Evolutionary conservation across 1,140 invertebrate species (phyloP).

Genomic region (Geopemphigus sp.): DNA sequence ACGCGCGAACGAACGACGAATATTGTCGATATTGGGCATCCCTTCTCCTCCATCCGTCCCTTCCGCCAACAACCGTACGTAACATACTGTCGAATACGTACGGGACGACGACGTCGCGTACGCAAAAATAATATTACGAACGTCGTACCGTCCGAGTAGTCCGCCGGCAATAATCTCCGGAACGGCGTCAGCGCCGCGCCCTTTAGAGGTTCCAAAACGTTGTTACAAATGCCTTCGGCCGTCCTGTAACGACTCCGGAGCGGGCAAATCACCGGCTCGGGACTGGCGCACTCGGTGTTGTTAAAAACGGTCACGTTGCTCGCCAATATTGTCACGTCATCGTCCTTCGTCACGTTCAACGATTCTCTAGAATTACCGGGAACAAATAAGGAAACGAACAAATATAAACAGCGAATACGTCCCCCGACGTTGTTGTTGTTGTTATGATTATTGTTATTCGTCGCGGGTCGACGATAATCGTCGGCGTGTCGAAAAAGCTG

Average conservation of each 20-base stretch:
- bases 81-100: too few species aligned
- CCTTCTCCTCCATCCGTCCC: too few species aligned
- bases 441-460: too few species aligned
- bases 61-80: too few species aligned
- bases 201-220: slow-evolving; percentile 65
- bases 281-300: slow-evolving; percentile 1
- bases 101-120: too few species aligned
- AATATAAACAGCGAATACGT: too few species aligned
- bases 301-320: slow-evolving; percentile 17
- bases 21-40: too few species aligned
- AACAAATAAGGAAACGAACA: not conserved
- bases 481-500: too few species aligned
- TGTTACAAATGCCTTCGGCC: slow-evolving; percentile 80
- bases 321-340: not conserved
- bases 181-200: slow-evolving; percentile 77
- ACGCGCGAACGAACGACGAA: too few species aligned
- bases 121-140: too few species aligned
- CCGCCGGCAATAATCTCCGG: slow-evolving; percentile 68
- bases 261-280: slow-evolving; percentile 17
- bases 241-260: slow-evolving; percentile 61
- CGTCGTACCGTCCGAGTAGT: slow-evolving; percentile 71
- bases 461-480: too few species aligned
- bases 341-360: not conserved
- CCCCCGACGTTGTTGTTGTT: too few species aligned
- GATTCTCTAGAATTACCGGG: not conserved